phyloP scores from a whole-genome alignment of 1,140 invertebrate genomes.

The Globodera rostochiensis region DNA sequence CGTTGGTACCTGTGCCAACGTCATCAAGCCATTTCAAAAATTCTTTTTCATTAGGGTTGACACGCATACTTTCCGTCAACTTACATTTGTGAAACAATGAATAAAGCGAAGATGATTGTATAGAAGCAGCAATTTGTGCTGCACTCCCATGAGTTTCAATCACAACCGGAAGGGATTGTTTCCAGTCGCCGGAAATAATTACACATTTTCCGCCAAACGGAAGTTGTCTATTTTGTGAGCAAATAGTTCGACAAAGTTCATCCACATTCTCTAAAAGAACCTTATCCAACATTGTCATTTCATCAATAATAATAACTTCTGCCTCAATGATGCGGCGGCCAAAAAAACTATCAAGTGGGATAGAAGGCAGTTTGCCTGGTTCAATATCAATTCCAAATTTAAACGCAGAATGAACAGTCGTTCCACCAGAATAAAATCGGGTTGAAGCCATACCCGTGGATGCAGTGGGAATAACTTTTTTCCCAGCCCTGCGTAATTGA shows the following conservation, averaged over 20 bases:
- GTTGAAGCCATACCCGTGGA: background rate
- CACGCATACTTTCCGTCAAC: too few relatives aligned
- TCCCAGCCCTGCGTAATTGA: background rate
- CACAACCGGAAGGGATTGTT: background rate
- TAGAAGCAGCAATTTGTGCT: too few relatives aligned
- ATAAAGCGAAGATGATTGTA: too few relatives aligned
- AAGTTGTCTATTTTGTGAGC: background rate
- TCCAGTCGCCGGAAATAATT: too few relatives aligned
- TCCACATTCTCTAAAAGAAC: background rate
- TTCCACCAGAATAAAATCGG: conserved; percentile 3
- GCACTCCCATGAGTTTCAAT: background rate
- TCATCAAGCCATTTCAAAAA: too few relatives aligned
- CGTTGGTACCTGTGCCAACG: too few relatives aligned
- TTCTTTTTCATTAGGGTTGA: too few relatives aligned
- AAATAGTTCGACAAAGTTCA: background rate
- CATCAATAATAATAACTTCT: background rate
- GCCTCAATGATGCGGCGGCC: background rate
- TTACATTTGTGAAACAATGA: too few relatives aligned
- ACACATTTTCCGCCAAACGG: background rate
- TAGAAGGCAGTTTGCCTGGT: background rate
- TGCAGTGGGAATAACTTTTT: background rate
- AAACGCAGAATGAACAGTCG: background rate
- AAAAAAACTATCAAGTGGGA: background rate
- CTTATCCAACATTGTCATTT: background rate
- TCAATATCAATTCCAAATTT: background rate